phyloP scores from a whole-genome alignment of 1,140 invertebrate genomes.

The Asbolus verrucosus region DNA sequence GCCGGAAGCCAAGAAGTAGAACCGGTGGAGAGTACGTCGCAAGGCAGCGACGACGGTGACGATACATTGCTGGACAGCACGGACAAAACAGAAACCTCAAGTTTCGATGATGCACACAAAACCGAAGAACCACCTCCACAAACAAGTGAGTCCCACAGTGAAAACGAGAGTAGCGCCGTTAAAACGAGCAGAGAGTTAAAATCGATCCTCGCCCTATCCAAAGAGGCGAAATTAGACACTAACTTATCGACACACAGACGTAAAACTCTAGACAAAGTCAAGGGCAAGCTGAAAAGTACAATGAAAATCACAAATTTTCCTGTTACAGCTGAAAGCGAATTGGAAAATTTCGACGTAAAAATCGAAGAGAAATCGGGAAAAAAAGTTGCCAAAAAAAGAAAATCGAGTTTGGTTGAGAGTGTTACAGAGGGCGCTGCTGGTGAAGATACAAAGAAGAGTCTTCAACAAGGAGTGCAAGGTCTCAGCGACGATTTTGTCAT shows the following conservation, averaged over 20 bases:
- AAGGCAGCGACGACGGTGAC: background rate
- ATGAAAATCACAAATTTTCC: slow-evolving; percentile 51
- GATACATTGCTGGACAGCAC: slow-evolving; percentile 2
- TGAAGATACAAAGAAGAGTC: slow-evolving; percentile 5
- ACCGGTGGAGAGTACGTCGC: background rate
- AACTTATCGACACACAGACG: slow-evolving; percentile 60
- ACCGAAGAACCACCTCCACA: background rate
- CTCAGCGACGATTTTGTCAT: slow-evolving; percentile 13
- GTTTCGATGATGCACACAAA: background rate
- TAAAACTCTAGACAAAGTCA: slow-evolving; percentile 52
- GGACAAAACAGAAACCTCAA: too few relatives aligned
- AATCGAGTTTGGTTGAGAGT: slow-evolving; percentile 10
- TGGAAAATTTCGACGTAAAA: slow-evolving; percentile 48
- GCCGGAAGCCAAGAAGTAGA: background rate
- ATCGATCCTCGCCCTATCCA: slow-evolving; percentile 59
- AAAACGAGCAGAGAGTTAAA: slow-evolving; percentile 58
- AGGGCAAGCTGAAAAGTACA: slow-evolving; percentile 16
- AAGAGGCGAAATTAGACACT: slow-evolving; percentile 62
- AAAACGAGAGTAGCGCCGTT: background rate
- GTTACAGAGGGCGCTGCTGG: slow-evolving; percentile 11
- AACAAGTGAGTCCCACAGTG: slow-evolving; percentile 4
- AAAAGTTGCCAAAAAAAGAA: slow-evolving; percentile 34
- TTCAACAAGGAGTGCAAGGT: too few relatives aligned
- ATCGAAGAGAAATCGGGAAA: slow-evolving; percentile 42
- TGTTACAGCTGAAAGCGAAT: slow-evolving; percentile 57